A percentile compares a stretch with the other conserved stretches of the same genome.
Conservation (phyloP, 2,797 vertebrate genomes). For the Pseudomugil gertrudae region DNA sequence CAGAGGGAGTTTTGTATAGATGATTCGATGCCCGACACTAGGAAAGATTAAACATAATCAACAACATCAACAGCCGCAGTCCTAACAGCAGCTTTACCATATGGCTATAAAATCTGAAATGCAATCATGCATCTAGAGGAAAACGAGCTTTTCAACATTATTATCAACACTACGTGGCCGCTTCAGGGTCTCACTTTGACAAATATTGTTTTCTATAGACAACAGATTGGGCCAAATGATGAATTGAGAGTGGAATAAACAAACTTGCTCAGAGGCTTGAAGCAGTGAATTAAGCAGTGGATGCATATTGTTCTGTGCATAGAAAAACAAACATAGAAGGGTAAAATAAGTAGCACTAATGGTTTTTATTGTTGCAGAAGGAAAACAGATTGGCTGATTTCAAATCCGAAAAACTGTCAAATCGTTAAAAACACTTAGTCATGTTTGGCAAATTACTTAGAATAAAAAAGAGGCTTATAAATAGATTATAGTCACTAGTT, state of each 20-base stretch:
- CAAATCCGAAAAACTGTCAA: slow-evolving; percentile 23
- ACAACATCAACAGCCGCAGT: slow-evolving; percentile 59
- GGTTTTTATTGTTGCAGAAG: slow-evolving; percentile 55
- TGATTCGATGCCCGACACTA: slow-evolving; percentile 63
- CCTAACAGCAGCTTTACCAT: slow-evolving; percentile 57
- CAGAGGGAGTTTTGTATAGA: slow-evolving; percentile 50
- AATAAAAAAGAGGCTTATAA: slow-evolving; percentile 16
- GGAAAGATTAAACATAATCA: slow-evolving; percentile 68
- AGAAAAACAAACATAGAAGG: slow-evolving; percentile 54
- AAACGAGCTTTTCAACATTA: slow-evolving; percentile 74
- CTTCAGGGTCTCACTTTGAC: slow-evolving; percentile 64
- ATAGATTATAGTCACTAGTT: slow-evolving; percentile 23
- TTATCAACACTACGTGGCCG: slow-evolving; percentile 62
- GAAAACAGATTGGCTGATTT: slow-evolving; percentile 45
- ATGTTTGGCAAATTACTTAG: slow-evolving; percentile 21
- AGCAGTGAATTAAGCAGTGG: slow-evolving; percentile 43
- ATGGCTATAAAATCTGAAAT: slow-evolving; percentile 71
- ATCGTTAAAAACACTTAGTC: slow-evolving; percentile 1
- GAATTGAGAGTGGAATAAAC: slow-evolving; percentile 55
- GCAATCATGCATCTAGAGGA: slow-evolving; percentile 69
- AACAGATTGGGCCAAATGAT: slow-evolving; percentile 63
- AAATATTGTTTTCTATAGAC: slow-evolving; percentile 60
- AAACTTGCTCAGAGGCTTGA: slow-evolving; percentile 62
- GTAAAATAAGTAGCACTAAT: slow-evolving; percentile 36
- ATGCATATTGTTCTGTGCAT: slow-evolving; percentile 39